Base-by-base conservation (phyloP, 2,113 vertebrate genomes). In the Ochotona curzoniae region DNA sequence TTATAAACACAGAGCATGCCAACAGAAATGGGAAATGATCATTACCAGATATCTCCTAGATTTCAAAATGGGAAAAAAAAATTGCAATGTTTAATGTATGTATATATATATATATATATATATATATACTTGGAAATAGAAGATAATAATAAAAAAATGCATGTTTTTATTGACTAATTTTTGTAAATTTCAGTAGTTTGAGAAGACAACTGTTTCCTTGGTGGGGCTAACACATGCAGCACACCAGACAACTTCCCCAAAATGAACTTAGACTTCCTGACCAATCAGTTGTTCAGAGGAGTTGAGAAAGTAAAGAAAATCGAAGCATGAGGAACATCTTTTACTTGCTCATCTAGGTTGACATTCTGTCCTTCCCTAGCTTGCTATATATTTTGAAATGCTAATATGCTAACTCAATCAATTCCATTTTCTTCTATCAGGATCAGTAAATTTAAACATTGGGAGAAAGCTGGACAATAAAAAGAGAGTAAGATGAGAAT, bases 71-170 rank as follows among this genome's bases (percentile, higher is more conserved):
- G 14, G 15, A 57, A 90, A 57, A 57, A 90, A 94, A 70, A 76
- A 79, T 49, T 28, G 1, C 47, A 75, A 25, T 79, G 12, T 8
- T 70, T 18, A 8, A 54, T n/a, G 71, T n/a, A n/a, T n/a, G n/a
- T n/a, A n/a, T n/a, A n/a, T n/a, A n/a, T n/a, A n/a, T n/a, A n/a
- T n/a, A n/a, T n/a, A n/a, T n/a, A n/a, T n/a, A n/a, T n/a, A n/a
- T n/a, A n/a, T n/a, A n/a, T n/a, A n/a, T n/a, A 83, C 38, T 70
- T 20, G 6, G 83, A 84, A 87, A 21, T 32, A 79, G 20, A 73
- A 76, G 66, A 69, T n/a, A 84, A 74, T 67, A 61, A 73, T 80
- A 81, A 47, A 83, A 83, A 92, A 89, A 61, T 75, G 83, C 75
- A 54, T 5, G 49, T 69, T 74, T 44, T 8, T 80, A 73, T 51